These are phyloP conservation scores for Excalfactoria chinensis DNA, from an alignment of 2,113 vertebrate species.

Conservation along the genomic window DNA sequence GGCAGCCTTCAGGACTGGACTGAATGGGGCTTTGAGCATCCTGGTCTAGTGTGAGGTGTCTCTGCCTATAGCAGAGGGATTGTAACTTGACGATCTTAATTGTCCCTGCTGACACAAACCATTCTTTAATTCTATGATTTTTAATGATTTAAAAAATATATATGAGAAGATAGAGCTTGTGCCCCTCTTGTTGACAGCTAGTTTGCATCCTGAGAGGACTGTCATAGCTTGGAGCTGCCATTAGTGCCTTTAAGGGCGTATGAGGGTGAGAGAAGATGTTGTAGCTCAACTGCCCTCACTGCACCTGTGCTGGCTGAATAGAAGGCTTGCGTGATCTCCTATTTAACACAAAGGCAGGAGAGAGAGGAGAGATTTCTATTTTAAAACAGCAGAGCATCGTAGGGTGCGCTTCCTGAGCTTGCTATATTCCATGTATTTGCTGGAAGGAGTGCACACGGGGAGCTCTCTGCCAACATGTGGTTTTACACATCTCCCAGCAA, in stretches of 20 bases:
- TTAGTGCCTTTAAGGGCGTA: background rate
- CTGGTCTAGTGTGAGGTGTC: too few relatives aligned
- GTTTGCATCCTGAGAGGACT: background rate
- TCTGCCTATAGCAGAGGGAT: too few relatives aligned
- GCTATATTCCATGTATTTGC: constrained; percentile 34
- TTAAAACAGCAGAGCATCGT: constrained; percentile 14
- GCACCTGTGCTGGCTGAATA: background rate
- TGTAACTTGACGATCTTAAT: too few relatives aligned
- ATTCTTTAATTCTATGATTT: background rate
- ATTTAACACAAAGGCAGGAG: background rate
- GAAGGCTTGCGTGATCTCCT: background rate
- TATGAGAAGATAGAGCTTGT: background rate
- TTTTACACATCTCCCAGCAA: constrained; percentile 34
- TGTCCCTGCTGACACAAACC: too few relatives aligned
- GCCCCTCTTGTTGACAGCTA: background rate
- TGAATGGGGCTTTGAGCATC: too few relatives aligned
- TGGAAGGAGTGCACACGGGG: constrained; percentile 17
- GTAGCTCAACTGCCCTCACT: background rate
- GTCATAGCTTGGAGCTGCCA: background rate
- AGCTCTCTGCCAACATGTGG: constrained; percentile 38
- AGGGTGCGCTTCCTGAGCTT: background rate
- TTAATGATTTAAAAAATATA: background rate
- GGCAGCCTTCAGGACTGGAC: too few relatives aligned
- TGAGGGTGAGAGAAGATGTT: background rate
- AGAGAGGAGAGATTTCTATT: constrained; percentile 7